Conservation (phyloP, 2,797 vertebrate genomes). For the Channallabes apus region DNA sequence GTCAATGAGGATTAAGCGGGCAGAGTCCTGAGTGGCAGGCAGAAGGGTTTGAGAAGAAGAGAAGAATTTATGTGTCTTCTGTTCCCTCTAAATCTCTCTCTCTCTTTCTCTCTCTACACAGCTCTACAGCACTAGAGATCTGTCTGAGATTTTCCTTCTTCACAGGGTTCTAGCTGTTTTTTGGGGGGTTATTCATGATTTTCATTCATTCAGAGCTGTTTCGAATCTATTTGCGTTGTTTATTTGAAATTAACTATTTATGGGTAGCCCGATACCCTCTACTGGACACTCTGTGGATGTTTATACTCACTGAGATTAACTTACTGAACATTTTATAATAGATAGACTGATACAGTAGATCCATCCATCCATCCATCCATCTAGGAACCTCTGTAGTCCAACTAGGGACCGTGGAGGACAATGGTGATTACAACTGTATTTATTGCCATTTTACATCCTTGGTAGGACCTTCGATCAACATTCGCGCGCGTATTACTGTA, state of each 20-base stretch:
- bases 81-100: slow-evolving; percentile 2
- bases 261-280: background rate
- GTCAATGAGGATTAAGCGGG: slow-evolving; percentile 51
- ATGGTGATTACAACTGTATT: too few species aligned
- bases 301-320: background rate
- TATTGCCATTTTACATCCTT: too few species aligned
- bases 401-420: too few species aligned
- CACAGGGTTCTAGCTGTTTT: background rate
- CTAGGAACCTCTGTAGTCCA: too few species aligned
- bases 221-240: background rate
- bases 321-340: too few species aligned
- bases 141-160: background rate
- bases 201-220: background rate
- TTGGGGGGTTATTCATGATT: too few species aligned
- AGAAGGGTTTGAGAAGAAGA: slow-evolving; percentile 19
- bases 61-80: slow-evolving; percentile 28
- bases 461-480: too few species aligned
- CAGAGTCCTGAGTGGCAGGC: slow-evolving; percentile 42
- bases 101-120: slow-evolving; percentile 19
- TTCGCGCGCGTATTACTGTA: too few species aligned
- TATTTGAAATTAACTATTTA: background rate
- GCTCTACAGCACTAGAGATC: slow-evolving; percentile 2
- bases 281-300: background rate
- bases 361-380: too few species aligned
- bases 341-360: too few species aligned